Percentiles rank a stretch among this genome's conserved stretches.
Evolutionary conservation across 1,140 invertebrate genomes (phyloP).

Genomic region (Lutraria rhynchaena): DNA sequence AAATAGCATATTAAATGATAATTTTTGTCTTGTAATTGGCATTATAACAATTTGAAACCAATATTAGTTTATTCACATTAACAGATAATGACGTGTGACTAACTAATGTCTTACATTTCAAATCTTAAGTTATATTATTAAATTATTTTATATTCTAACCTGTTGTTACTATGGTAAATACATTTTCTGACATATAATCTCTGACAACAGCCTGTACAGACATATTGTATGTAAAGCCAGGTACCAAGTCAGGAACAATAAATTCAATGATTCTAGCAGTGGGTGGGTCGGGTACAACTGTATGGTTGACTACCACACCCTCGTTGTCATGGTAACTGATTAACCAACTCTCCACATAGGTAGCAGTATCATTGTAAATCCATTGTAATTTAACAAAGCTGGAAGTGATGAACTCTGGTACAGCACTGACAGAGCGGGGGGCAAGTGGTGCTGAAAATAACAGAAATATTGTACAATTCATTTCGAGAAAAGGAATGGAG

Average conservation of each 20-base stretch:
- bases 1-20: too few relatives aligned
- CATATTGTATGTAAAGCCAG: conserved; percentile 51
- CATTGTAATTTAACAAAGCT: conserved; percentile 31
- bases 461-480: too few relatives aligned
- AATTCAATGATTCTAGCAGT: conserved; percentile 19
- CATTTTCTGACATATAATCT: neutral
- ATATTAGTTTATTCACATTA: too few relatives aligned
- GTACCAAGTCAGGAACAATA: conserved; percentile 11
- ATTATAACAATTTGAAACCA: too few relatives aligned
- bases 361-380: conserved; percentile 35
- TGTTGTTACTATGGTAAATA: conserved; percentile 5
- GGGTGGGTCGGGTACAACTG: conserved; percentile 16
- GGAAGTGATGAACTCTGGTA: conserved; percentile 22
- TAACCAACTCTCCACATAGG: conserved; percentile 50
- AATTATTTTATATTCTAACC: conserved; percentile 50
- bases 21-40: too few relatives aligned
- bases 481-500: too few relatives aligned
- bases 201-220: conserved; percentile 32
- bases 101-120: too few relatives aligned
- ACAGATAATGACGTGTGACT: too few relatives aligned
- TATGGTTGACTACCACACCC: neutral
- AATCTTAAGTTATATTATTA: too few relatives aligned
- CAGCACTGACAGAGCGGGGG: neutral
- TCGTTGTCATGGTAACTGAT: conserved; percentile 46
- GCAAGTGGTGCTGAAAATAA: conserved; percentile 45